phyloP scores from a whole-genome alignment of 2,888 invertebrate species.

The Hetaerina titia region DNA sequence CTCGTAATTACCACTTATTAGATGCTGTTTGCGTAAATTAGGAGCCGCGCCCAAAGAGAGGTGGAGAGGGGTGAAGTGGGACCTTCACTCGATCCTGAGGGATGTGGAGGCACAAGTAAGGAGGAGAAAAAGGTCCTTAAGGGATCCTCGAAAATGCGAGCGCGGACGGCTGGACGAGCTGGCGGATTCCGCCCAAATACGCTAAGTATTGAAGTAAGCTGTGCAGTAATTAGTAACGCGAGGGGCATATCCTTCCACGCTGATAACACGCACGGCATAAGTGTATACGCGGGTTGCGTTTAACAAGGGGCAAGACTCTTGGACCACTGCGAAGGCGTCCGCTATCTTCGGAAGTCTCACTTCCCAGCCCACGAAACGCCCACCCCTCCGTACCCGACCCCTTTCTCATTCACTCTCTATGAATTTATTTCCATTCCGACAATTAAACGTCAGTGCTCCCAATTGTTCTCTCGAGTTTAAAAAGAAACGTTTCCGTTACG shows the following conservation, averaged over 20 bases:
- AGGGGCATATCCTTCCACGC: background rate
- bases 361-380: too few relatives aligned
- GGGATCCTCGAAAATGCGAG: background rate
- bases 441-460: too few relatives aligned
- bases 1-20: slow-evolving; percentile 56
- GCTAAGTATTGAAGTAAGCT: background rate
- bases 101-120: background rate
- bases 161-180: background rate
- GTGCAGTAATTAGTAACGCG: background rate
- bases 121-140: background rate
- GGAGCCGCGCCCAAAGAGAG: background rate
- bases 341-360: too few relatives aligned
- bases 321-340: too few relatives aligned
- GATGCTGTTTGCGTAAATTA: background rate
- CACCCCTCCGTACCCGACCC: too few relatives aligned
- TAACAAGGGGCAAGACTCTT: background rate
- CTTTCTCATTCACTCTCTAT: too few relatives aligned
- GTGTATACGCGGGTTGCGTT: background rate
- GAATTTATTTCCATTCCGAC: too few relatives aligned
- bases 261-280: background rate
- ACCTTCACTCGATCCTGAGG: background rate
- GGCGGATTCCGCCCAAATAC: background rate
- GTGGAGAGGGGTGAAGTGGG: background rate
- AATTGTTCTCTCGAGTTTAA: too few relatives aligned
- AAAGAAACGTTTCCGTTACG: too few relatives aligned